These are phyloP conservation scores for Cinclus mexicanus DNA, from an alignment of 2,113 vertebrate genomes.

Conservation along the genomic window DNA sequence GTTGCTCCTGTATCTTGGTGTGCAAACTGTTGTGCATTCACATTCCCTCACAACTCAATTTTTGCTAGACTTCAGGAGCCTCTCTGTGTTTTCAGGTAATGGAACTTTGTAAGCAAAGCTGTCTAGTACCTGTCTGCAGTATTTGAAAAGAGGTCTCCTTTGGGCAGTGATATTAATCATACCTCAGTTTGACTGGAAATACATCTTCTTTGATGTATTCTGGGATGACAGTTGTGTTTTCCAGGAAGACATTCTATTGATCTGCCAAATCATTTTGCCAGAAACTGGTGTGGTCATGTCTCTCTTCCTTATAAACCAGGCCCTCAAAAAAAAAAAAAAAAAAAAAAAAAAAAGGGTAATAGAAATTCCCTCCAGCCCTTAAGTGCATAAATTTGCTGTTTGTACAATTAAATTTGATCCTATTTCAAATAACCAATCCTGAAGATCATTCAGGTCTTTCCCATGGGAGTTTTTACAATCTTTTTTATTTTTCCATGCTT, in stretches of 20 bases:
- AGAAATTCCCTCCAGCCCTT: conserved; percentile 17
- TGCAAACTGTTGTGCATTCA: not conserved
- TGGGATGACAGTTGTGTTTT: conserved; percentile 13
- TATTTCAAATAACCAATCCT: not conserved
- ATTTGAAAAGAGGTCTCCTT: conserved; percentile 1
- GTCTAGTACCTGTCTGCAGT: not conserved
- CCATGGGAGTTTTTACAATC: not conserved
- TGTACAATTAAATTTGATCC: not conserved
- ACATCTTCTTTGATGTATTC: not conserved
- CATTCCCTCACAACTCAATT: not conserved
- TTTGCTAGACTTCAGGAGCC: not conserved
- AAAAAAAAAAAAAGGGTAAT: not conserved
- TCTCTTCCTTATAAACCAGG: not conserved
- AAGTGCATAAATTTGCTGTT: conserved; percentile 40
- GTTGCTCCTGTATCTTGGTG: not conserved
- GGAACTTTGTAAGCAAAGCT: not conserved
- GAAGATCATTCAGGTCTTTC: not conserved
- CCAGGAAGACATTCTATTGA: conserved; percentile 39
- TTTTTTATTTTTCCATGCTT: not conserved
- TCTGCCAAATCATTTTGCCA: conserved; percentile 29
- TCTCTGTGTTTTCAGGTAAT: not conserved
- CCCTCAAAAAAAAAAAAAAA: not conserved
- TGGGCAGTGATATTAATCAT: conserved; percentile 24
- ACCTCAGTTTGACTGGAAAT: conserved; percentile 16
- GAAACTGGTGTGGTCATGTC: not conserved